Conservation (phyloP, 2,113 vertebrate species). For the Cyprinus carpio region DNA sequence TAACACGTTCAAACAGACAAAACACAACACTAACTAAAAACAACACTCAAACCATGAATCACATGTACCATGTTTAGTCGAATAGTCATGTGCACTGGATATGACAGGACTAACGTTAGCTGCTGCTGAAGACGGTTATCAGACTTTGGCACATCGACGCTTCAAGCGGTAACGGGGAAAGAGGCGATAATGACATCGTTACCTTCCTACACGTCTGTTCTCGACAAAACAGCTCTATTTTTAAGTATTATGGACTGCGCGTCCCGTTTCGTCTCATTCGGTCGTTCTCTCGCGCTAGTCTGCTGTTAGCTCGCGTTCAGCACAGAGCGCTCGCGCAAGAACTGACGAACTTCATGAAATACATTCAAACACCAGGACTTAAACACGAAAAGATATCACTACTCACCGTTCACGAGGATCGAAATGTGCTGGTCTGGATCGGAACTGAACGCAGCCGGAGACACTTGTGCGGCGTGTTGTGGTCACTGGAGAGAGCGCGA, state of each 20-base stretch:
- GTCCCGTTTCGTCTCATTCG: not conserved
- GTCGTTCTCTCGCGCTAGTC: conserved; percentile 3
- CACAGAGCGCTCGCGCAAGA: not conserved
- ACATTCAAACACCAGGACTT: not conserved
- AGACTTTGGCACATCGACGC: not conserved
- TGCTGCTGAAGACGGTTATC: not conserved
- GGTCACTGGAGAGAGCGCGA: not conserved
- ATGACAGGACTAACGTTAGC: not conserved
- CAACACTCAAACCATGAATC: not conserved
- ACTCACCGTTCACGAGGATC: conserved; percentile 19
- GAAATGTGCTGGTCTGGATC: not conserved
- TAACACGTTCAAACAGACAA: not conserved
- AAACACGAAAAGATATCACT: not conserved
- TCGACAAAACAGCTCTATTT: not conserved
- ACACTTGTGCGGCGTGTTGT: not conserved
- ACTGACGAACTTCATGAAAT: not conserved
- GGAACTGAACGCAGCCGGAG: too few relatives aligned
- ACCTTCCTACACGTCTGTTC: not conserved
- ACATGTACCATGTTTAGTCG: not conserved
- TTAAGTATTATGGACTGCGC: not conserved
- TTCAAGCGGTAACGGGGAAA: not conserved
- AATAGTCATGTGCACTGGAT: not conserved
- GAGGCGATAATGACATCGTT: not conserved
- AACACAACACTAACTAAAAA: not conserved
- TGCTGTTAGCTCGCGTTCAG: not conserved